A percentile compares a stretch with the other conserved stretches of the same genome.
phyloP scores from a whole-genome alignment of 2,113 vertebrate genomes.

The Lamprotornis superbus region DNA sequence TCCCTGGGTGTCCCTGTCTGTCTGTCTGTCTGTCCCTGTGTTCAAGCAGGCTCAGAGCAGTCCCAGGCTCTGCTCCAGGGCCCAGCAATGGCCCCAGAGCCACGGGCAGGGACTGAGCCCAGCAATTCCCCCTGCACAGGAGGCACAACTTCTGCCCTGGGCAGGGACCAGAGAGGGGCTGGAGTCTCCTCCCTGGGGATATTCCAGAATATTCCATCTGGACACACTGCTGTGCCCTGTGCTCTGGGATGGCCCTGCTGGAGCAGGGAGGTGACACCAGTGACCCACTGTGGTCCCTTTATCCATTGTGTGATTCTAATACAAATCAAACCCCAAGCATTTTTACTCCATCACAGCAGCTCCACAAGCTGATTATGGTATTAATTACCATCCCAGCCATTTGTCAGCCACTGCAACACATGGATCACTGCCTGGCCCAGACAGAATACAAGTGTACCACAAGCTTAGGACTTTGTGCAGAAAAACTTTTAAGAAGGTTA shows the following conservation, averaged over 20 bases:
- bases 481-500: neutral
- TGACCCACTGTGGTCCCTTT: neutral
- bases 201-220: neutral
- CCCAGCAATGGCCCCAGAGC: neutral
- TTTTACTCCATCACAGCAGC: neutral
- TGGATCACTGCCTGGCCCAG: neutral
- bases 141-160: neutral
- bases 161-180: neutral
- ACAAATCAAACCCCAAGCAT: neutral
- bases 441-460: neutral
- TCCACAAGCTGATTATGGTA: neutral
- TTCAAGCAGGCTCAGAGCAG: neutral
- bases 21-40: neutral
- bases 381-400: neutral
- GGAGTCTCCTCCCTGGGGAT: neutral
- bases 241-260: neutral
- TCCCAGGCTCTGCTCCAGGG: neutral
- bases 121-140: neutral
- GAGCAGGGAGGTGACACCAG: neutral
- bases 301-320: neutral
- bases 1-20: neutral
- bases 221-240: neutral
- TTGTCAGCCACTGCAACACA: neutral
- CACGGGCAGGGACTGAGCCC: neutral
- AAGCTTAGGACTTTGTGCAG: neutral